Percentiles rank a stretch among this genome's conserved stretches.
phyloP scores from a whole-genome alignment of 2,797 vertebrate genomes.

The Ispidina picta region DNA sequence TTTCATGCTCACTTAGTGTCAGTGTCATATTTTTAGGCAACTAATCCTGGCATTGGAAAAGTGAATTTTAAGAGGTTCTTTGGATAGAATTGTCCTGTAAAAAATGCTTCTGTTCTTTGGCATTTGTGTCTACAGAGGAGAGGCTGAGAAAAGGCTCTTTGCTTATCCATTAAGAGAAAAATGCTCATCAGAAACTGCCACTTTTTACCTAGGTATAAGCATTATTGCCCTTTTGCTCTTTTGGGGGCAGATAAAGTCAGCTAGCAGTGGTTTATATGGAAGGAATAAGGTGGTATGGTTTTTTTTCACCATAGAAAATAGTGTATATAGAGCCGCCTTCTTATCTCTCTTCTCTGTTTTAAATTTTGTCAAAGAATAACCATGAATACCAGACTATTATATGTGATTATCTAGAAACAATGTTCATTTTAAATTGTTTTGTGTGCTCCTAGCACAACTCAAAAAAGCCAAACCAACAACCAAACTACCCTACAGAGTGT shows the following conservation, averaged over 20 bases:
- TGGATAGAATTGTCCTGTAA: neutral
- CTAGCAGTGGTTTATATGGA: neutral
- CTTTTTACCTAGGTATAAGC: neutral
- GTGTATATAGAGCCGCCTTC: neutral
- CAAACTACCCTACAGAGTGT: neutral
- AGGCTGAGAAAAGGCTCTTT: neutral
- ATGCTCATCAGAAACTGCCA: neutral
- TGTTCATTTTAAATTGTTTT: neutral
- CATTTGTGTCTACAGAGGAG: neutral
- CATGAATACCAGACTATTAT: neutral
- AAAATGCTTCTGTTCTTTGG: neutral
- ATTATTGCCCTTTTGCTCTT: too few species aligned
- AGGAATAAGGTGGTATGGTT: fast-evolving
- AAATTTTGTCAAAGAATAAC: neutral
- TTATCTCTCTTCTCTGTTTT: neutral
- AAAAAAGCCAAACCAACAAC: too few species aligned
- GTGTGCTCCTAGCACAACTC: neutral
- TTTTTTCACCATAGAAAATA: neutral
- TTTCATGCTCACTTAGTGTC: too few species aligned
- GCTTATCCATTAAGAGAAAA: neutral
- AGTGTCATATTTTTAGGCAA: neutral
- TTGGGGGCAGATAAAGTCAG: neutral
- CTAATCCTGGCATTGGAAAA: neutral
- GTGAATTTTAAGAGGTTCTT: neutral
- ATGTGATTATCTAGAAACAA: neutral